Base-by-base conservation (phyloP, 1,140 invertebrate genomes). In the Microplitis mediator region DNA sequence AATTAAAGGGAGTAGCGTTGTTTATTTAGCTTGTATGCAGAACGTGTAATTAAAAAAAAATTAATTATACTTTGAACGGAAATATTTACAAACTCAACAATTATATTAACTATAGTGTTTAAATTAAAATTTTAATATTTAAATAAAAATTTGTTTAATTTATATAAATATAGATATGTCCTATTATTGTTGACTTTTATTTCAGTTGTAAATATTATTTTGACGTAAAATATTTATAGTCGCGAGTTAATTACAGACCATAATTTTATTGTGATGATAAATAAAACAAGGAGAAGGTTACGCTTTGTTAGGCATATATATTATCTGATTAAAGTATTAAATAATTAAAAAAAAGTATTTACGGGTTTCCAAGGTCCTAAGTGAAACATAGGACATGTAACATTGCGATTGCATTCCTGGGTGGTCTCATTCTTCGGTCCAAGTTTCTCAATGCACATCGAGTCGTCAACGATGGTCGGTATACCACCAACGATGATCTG, bases 301-400 rank as follows among this genome's bases (percentile, higher is more conserved):
- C 39, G 39, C 23, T 23, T 23, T 23, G 39, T 3, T 56, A 5
- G 52, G 52, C 3, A 13, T 23, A 16, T 4, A 34, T 54, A 13
- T 56, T 56, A 34, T 23, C 8, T 56, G n/a, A 13, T 45, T 64
- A 64, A 14, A 66, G 36, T 52, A 66, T 23, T 13, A 56, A 52
- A 23, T 34, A 56, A 52, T 11, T 58, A 5, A 39, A 23, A 58
- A 51, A 35, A n/a, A 66, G 52, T 32, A 39, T 90, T 90, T 88
- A 95, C 95, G 66, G 93, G 92, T 83, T 92, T 92, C 95, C 95
- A 98, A 4, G 93, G 93, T 69, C 93, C 95, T 32, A 91, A 86
- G 75, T 94, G 92, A 93, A 95, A 98, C 32, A 90, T 88, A 0
- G 96, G 95, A 84, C 96, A 98, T 23, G 91, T 88, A 32, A 91